These are phyloP conservation scores for Myioborus miniatus DNA, from an alignment of 2,797 vertebrate species.

Conservation along the genomic window DNA sequence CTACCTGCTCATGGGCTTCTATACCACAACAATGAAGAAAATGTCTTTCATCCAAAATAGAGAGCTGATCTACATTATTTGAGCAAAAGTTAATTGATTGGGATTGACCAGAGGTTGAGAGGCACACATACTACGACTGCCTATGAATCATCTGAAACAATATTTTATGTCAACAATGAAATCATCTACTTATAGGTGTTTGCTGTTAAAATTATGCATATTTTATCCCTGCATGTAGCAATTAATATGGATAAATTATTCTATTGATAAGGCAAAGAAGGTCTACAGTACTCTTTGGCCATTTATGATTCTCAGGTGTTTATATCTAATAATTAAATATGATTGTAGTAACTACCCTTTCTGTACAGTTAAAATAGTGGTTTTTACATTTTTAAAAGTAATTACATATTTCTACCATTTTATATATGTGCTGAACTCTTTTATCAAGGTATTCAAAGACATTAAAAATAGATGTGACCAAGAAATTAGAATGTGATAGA, in stretches of 20 bases:
- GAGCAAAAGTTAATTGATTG: not conserved
- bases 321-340: not conserved
- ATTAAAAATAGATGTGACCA: not conserved
- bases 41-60: not conserved
- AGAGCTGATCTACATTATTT: not conserved
- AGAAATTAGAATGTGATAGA: not conserved
- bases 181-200: fast-evolving
- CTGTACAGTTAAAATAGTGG: not conserved
- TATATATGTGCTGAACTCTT: not conserved
- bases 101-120: not conserved
- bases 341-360: not conserved
- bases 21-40: not conserved
- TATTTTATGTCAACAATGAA: not conserved
- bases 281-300: not conserved
- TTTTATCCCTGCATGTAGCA: not conserved
- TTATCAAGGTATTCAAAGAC: not conserved
- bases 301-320: not conserved
- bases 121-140: not conserved
- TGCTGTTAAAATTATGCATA: not conserved
- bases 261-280: not conserved
- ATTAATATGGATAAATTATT: not conserved
- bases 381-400: not conserved
- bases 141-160: not conserved
- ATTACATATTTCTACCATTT: not conserved
- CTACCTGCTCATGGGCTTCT: not conserved